Conservation (phyloP, 92 coral and sea anemone species). For the Pocillopora meandrina region DNA sequence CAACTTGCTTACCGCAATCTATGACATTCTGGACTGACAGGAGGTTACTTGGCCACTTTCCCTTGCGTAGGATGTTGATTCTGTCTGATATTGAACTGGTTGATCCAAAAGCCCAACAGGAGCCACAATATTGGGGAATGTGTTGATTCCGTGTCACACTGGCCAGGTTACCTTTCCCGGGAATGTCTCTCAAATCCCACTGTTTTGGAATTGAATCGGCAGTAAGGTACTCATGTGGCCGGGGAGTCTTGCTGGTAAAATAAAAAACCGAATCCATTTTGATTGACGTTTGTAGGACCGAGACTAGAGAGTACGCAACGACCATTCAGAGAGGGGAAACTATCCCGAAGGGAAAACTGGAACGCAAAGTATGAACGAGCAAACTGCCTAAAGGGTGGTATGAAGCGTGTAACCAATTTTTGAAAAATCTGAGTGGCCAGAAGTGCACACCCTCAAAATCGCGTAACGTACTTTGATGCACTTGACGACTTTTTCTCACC, state of each 20-base stretch:
- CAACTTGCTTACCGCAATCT: conserved; percentile 84
- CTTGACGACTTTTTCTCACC: too few relatives aligned
- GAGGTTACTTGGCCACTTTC: conserved; percentile 84
- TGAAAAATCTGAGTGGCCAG: too few relatives aligned
- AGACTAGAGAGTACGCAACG: too few relatives aligned
- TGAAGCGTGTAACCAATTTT: too few relatives aligned
- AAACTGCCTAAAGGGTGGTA: too few relatives aligned
- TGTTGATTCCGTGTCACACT: conserved; percentile 98
- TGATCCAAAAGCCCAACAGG: conserved; percentile 98
- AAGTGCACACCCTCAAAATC: too few relatives aligned
- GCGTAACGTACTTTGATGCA: too few relatives aligned
- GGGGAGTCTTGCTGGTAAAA: conserved; percentile 63
- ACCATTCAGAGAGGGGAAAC: too few relatives aligned
- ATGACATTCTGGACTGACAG: conserved; percentile 94
- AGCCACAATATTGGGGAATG: conserved; percentile 98
- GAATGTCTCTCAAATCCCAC: conserved; percentile 84
- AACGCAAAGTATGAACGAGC: too few relatives aligned
- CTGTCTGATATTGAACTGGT: conserved; percentile 96
- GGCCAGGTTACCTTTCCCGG: conserved; percentile 78
- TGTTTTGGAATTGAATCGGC: conserved; percentile 61
- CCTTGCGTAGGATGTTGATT: conserved; percentile 86
- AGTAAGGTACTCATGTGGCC: conserved; percentile 85
- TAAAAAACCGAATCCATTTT: not conserved
- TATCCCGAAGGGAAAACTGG: too few relatives aligned
- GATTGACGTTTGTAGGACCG: not conserved